A percentile compares a stretch with the other conserved stretches of the same genome.
Conservation (phyloP, 2,113 vertebrate species). For the Pseudopipra pipra region DNA sequence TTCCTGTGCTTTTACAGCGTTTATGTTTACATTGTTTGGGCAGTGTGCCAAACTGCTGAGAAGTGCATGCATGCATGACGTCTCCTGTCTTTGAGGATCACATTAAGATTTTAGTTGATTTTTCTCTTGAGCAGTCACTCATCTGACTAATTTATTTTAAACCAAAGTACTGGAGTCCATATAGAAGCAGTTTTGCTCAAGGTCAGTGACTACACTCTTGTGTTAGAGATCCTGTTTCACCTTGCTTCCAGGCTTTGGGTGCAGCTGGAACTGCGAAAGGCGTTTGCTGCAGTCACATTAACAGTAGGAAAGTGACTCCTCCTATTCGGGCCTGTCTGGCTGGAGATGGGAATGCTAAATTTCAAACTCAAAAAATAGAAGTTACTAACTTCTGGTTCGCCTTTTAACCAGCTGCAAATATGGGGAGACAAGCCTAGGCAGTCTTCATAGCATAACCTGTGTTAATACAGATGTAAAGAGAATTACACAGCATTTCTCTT, state of each 20-base stretch:
- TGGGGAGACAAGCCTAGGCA: not conserved
- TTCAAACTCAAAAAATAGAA: not conserved
- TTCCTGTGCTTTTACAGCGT: not conserved
- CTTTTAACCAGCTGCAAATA: not conserved
- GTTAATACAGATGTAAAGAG: not conserved
- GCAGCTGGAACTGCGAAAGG: not conserved
- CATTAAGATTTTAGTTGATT: not conserved
- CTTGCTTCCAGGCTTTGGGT: not conserved
- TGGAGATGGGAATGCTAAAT: not conserved
- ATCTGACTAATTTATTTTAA: not conserved
- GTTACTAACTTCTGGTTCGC: not conserved
- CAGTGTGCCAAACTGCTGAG: not conserved
- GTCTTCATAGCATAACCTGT: not conserved
- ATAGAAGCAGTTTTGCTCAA: not conserved
- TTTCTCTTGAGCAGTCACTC: not conserved
- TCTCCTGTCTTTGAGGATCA: not conserved
- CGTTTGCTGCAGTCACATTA: accelerated
- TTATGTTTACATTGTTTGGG: not conserved
- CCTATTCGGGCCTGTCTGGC: not conserved
- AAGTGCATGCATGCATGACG: not conserved
- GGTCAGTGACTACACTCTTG: not conserved
- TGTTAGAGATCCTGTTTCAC: not conserved
- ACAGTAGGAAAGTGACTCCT: not conserved
- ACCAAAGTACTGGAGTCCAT: not conserved
- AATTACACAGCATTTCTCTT: not conserved